Percentiles rank a stretch among this genome's conserved stretches.
These are phyloP conservation scores for Corydoras maculifer DNA, from an alignment of 2,113 vertebrate species.

Conservation along the genomic window DNA sequence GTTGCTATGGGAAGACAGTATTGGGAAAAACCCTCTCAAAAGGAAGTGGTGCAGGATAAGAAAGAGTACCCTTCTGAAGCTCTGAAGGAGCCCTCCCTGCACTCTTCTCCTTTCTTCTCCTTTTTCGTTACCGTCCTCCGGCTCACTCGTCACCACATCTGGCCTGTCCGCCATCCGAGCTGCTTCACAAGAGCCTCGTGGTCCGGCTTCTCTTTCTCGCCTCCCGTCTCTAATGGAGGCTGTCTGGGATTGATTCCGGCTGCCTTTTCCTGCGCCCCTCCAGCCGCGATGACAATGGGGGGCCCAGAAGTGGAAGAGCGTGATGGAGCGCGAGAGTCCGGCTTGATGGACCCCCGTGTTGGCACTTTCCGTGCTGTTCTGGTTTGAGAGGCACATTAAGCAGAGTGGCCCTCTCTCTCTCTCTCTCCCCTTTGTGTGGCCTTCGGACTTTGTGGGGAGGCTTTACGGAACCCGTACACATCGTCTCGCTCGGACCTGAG, in stretches of 20 bases:
- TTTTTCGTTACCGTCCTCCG: slow-evolving; percentile 1
- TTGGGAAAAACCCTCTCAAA: slow-evolving; percentile 40
- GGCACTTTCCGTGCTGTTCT: slow-evolving; percentile 15
- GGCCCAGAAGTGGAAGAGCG: background rate
- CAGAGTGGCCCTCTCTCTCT: slow-evolving; percentile 30
- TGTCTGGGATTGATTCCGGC: slow-evolving; percentile 41
- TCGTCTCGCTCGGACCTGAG: slow-evolving; percentile 12
- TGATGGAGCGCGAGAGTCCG: slow-evolving; percentile 18
- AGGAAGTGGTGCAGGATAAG: slow-evolving; percentile 36
- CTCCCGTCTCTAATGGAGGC: slow-evolving; percentile 23
- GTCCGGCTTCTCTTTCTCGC: slow-evolving; percentile 30
- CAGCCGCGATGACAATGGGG: slow-evolving; percentile 20
- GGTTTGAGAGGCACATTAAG: slow-evolving; percentile 38
- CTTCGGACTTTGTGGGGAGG: slow-evolving; percentile 25
- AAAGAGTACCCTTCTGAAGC: slow-evolving; percentile 27
- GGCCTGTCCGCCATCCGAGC: slow-evolving; percentile 41
- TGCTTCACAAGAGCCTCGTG: slow-evolving; percentile 25
- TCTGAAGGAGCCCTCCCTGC: slow-evolving; percentile 10
- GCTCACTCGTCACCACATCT: slow-evolving; percentile 51
- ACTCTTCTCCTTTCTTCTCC: background rate
- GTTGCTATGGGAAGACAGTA: slow-evolving; percentile 65
- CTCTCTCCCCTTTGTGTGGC: slow-evolving; percentile 25
- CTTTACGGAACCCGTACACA: slow-evolving; percentile 19
- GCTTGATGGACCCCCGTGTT: slow-evolving; percentile 8
- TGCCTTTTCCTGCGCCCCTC: slow-evolving; percentile 51